phyloP scores from a whole-genome alignment of 2,113 vertebrate species.

The Chelonoidis abingdonii region DNA sequence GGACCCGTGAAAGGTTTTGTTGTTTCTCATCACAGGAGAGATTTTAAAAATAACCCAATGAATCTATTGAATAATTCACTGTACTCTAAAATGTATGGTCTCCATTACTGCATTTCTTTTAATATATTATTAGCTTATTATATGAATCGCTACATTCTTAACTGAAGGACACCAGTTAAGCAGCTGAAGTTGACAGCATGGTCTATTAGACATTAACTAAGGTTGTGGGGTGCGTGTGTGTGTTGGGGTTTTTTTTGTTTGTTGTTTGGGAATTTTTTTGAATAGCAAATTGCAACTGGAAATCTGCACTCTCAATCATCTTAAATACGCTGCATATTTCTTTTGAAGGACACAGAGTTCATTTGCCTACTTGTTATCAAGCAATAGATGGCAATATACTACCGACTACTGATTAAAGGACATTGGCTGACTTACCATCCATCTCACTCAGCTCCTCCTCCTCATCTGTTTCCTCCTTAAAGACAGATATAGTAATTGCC shows the following conservation, averaged over 20 bases:
- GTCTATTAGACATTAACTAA: neutral
- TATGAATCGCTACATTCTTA: neutral
- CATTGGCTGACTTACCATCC: neutral
- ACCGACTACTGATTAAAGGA: neutral
- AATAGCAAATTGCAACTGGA: neutral
- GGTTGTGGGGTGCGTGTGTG: too few relatives aligned
- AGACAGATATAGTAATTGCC: neutral
- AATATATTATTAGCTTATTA: neutral
- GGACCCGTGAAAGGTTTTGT: neutral
- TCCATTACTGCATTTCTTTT: neutral
- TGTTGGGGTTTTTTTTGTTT: neutral
- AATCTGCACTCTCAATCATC: neutral
- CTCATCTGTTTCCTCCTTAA: neutral
- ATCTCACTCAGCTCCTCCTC: neutral
- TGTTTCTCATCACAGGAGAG: neutral
- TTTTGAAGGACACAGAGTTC: neutral
- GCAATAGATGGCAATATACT: neutral
- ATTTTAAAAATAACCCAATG: neutral
- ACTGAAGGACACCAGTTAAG: neutral
- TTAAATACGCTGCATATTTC: neutral
- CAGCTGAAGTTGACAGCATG: neutral
- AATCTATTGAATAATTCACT: neutral
- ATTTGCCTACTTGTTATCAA: neutral
- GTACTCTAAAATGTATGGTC: neutral
- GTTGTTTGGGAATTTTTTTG: neutral